Conservation (phyloP, 2,888 invertebrate genomes). For the Sesamia inferens region DNA sequence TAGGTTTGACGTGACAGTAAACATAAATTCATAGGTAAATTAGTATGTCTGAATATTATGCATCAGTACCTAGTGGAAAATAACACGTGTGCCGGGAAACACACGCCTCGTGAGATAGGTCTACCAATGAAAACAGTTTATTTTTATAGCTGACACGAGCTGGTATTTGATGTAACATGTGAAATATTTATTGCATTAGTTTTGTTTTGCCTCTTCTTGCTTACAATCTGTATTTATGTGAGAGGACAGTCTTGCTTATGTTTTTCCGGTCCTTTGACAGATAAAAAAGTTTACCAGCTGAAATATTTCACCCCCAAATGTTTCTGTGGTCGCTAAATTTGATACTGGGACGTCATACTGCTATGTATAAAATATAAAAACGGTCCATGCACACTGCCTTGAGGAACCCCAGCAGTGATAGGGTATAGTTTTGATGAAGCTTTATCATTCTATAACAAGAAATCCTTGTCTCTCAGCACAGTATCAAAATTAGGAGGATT, state of each 20-base stretch:
- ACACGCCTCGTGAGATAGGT: conserved; percentile 13
- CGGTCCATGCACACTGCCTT: conserved; percentile 4
- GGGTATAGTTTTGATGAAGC: background rate
- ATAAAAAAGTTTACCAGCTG: background rate
- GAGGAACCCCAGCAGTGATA: background rate
- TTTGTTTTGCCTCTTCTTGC: background rate
- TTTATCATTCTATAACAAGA: background rate
- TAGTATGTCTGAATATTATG: conserved; percentile 12
- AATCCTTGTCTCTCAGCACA: background rate
- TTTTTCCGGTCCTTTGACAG: background rate
- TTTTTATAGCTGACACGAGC: conserved; percentile 36
- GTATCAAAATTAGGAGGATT: background rate
- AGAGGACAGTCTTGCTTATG: background rate
- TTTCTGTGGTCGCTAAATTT: background rate
- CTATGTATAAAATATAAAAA: background rate
- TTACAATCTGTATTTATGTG: background rate
- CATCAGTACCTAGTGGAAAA: conserved; percentile 28
- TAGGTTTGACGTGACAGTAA: background rate
- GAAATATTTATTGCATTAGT: conserved; percentile 18
- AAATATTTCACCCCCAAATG: background rate
- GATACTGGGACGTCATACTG: background rate
- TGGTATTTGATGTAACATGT: conserved; percentile 29
- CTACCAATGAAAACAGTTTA: conserved; percentile 52
- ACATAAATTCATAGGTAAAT: conserved; percentile 3
- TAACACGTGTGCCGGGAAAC: conserved; percentile 30